Evolutionary conservation across 2,888 invertebrate genomes (phyloP), one percentile per base, ranked within the genome.

Genomic region (Eilema griseolum): DNA sequence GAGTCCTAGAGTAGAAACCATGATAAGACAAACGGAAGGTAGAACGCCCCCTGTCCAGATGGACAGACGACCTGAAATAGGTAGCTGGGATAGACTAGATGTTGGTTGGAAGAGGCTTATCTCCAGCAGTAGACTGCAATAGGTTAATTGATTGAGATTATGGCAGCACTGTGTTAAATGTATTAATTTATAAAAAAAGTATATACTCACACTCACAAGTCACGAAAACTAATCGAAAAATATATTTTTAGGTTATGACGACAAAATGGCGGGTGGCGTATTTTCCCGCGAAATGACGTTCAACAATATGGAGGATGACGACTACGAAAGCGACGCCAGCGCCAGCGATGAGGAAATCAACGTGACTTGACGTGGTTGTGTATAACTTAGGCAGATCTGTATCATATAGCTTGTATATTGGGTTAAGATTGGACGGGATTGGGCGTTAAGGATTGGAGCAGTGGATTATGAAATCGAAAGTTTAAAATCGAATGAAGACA

Each of bases 311-410:
- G 95, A 94, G 12, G 95, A 95, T 14, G 94, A 87, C 0, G 95
- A 93, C 0, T 95, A 88, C 73, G 95, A 95, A 41, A 95, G 94
- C 75, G 96, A 96, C 72, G 96, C 96, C 61, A 96, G 96, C 82
- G 97, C 97, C 72, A 97, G 97, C 72, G 97, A 98, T 85, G 98
- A 98, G 86, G 98, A 98, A 90, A 98, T 98, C 80, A 97, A 98
- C 89, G 98, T 98, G 90, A 98, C 98, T 96, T 98, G 98, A 98
- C 97, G 86, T 93, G 93, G 90, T 93, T 93, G 81, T 80, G 81
- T 69, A 41, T 28, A 69, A 76, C 69, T 46, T 81, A 80, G 76
- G 31, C 10, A 2, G 65, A 73, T 71, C 76, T 81, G 75, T 82
- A 76, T 16, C 14, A 71, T 71, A 80, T 52, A 52, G 71, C 71